Evolutionary conservation across 1,140 invertebrate genomes (phyloP), one percentile per base, ranked within the genome.

Genomic region (Liolophura sinensis): DNA sequence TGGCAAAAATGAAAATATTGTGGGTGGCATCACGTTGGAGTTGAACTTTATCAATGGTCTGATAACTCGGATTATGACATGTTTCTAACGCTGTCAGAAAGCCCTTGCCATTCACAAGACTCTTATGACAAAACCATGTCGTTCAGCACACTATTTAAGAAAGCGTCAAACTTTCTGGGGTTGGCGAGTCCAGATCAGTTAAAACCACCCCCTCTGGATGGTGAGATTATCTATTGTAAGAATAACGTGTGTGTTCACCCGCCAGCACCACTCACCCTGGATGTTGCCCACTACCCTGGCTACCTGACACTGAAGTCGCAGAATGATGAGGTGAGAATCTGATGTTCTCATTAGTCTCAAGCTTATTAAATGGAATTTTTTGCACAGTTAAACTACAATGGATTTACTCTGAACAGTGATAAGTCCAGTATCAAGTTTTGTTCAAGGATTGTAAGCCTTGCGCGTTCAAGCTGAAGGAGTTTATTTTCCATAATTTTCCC

Each of bases 231-330:
- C 48, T 84, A 81, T 68, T 82, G 82, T 70, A 90, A 90, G 74
- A 98, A 97, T 80, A 97, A 98, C 85, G 94, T 97, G 14, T 98
- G 95, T 84, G 94, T 98, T 25, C 95, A 98, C 87, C 94, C 95
- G 1, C 92, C 93, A 54, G 91, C 90, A 0, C 86, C 92, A 20
- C 87, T 92, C 15, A 86, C 92, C 20, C 89, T 90, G 46, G 92
- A 95, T 69, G 89, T 92, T 25, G 87, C 93, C 1, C 95, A 97
- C 78, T 91, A 95, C 84, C 94, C 94, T 6, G 95, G 95, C 1
- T 97, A 97, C 78, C 85, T 97, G 71, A 94, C 93, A 7, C 89
- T 97, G 9, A 91, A 90, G 20, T 87, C 93, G 89, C 68, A 94
- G 89, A 74, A 85, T 67, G 85, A 86, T 65, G 82, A 79, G 72